Evolutionary conservation across 2,113 vertebrate genomes (phyloP).

Genomic region (Columba livia): DNA sequence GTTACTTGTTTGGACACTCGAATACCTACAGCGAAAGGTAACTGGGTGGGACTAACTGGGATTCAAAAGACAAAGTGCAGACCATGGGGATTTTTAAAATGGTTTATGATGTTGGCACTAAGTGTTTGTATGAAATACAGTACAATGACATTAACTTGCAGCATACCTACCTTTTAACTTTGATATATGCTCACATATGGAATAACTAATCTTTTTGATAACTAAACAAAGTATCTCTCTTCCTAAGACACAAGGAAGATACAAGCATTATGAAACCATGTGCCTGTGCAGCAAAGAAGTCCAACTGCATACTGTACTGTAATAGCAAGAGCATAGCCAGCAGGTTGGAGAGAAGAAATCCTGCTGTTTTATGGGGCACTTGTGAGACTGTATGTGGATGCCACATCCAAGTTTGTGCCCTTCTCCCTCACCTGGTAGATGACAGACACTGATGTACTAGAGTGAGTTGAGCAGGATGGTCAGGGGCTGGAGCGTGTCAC

Average conservation of each 20-base stretch:
- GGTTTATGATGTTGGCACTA: background rate
- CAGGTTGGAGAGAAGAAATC: background rate
- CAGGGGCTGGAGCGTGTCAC: background rate
- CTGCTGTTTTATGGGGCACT: background rate
- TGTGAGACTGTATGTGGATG: background rate
- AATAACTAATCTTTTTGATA: background rate
- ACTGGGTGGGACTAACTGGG: background rate
- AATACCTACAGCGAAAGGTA: background rate
- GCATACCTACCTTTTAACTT: background rate
- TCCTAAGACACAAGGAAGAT: background rate
- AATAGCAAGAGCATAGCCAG: background rate
- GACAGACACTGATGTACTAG: background rate
- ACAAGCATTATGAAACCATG: background rate
- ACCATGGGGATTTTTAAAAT: background rate
- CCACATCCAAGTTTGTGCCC: background rate
- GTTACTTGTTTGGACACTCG: background rate
- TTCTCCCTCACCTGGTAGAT: background rate
- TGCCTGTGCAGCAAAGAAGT: background rate
- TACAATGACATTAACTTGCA: background rate
- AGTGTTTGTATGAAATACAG: background rate
- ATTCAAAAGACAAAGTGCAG: background rate
- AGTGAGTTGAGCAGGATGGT: background rate
- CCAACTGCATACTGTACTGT: background rate
- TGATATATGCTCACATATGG: background rate
- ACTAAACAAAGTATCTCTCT: background rate